Evolutionary conservation across 2,113 vertebrate species (phyloP).

Genomic region (Oreotrochilus melanogaster): DNA sequence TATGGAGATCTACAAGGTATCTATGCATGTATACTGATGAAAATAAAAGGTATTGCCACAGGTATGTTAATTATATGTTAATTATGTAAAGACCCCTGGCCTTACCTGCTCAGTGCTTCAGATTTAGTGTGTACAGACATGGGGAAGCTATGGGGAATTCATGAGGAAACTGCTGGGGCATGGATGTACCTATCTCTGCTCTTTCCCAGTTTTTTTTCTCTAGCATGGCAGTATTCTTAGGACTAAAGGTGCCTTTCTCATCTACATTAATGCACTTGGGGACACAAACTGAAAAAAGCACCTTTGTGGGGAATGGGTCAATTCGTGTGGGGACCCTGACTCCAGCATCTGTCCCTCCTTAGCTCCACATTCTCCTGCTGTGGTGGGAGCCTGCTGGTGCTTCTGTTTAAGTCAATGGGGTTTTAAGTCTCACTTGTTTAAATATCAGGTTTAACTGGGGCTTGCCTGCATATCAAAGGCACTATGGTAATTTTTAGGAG

Average conservation of each 20-base stretch:
- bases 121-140: accelerated
- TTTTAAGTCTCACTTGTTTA: background rate
- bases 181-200: background rate
- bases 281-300: background rate
- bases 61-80: background rate
- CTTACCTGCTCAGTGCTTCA: background rate
- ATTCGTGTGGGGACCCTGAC: accelerated
- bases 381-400: background rate
- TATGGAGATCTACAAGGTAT: background rate
- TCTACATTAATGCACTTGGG: background rate
- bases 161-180: background rate
- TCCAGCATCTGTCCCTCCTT: background rate
- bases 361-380: accelerated
- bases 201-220: background rate
- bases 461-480: conserved; percentile 47
- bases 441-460: conserved; percentile 54
- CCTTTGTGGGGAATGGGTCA: accelerated
- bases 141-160: background rate
- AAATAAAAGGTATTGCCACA: background rate
- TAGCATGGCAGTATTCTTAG: background rate
- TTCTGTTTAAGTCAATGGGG: background rate
- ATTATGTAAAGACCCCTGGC: background rate
- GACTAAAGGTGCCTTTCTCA: background rate
- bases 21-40: accelerated
- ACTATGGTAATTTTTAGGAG: conserved; percentile 33